phyloP scores from a whole-genome alignment of 2,113 vertebrate species.

The Salvelinus fontinalis region DNA sequence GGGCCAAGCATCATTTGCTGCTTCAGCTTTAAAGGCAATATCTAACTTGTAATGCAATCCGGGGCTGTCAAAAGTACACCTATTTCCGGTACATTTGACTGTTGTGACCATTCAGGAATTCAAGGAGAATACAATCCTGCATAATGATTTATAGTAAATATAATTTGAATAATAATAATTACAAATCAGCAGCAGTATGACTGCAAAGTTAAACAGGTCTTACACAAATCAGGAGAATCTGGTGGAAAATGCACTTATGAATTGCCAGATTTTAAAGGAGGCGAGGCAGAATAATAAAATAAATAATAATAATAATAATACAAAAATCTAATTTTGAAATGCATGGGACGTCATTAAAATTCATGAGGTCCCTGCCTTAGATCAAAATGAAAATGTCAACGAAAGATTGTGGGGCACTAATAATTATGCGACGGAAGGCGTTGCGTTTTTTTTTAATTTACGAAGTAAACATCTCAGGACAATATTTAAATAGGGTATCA shows the following conservation, averaged over 20 bases:
- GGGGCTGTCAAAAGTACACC: too few species aligned
- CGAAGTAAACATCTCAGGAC: constrained; percentile 51
- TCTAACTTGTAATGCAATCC: too few species aligned
- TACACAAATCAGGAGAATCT: too few species aligned
- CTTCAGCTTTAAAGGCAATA: not conserved
- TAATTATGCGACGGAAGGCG: constrained; percentile 51
- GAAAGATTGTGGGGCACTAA: constrained; percentile 45
- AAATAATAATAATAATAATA: not conserved
- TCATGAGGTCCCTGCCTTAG: constrained; percentile 58
- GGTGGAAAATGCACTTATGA: too few species aligned
- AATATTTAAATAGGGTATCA: constrained; percentile 31
- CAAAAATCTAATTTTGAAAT: constrained; percentile 44
- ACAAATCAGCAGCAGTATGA: too few species aligned
- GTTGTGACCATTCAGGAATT: too few species aligned
- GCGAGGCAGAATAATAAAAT: constrained; percentile 25
- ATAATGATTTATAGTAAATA: too few species aligned
- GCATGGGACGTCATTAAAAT: constrained; percentile 60
- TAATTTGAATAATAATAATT: too few species aligned
- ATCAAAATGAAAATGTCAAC: constrained; percentile 69
- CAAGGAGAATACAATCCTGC: too few species aligned
- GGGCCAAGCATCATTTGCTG: constrained; percentile 11
- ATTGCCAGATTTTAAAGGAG: not conserved
- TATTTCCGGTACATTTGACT: too few species aligned
- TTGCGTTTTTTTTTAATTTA: constrained; percentile 51
- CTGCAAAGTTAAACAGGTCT: too few species aligned